Evolutionary conservation across 2,797 vertebrate genomes (phyloP).

Genomic region (Anas acuta): DNA sequence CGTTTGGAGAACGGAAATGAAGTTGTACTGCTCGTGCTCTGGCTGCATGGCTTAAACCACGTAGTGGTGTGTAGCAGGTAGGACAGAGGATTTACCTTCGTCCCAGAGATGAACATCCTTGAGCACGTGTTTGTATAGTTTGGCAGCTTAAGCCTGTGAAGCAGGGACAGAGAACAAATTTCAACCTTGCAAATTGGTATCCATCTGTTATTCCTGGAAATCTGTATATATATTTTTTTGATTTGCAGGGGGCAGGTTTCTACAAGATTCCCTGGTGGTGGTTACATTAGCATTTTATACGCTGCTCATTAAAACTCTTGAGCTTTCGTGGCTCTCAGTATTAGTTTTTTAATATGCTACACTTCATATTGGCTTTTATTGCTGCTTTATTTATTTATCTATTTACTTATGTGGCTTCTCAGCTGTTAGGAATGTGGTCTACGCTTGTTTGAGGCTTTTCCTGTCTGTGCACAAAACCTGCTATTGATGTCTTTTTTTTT

Average conservation of each 20-base stretch:
- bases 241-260: slow-evolving; percentile 1
- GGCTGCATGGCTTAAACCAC: not conserved
- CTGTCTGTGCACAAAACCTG: not conserved
- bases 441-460: not conserved
- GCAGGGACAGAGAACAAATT: not conserved
- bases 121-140: not conserved
- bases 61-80: not conserved
- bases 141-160: not conserved
- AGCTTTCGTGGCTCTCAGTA: not conserved
- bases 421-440: not conserved
- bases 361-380: not conserved
- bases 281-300: slow-evolving; percentile 9
- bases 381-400: not conserved
- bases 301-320: slow-evolving; percentile 3
- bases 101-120: not conserved
- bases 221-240: not conserved
- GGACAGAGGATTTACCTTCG: not conserved
- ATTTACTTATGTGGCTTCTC: not conserved
- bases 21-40: not conserved
- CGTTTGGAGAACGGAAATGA: not conserved
- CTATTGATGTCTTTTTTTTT: not conserved
- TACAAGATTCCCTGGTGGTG: not conserved
- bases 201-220: not conserved
- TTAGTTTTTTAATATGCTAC: slow-evolving; percentile 26
- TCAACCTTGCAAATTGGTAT: not conserved